A percentile compares a stretch with the other conserved stretches of the same genome.
Evolutionary conservation across 2,888 invertebrate species (phyloP).

Genomic region (Athrips mouffetella): DNA sequence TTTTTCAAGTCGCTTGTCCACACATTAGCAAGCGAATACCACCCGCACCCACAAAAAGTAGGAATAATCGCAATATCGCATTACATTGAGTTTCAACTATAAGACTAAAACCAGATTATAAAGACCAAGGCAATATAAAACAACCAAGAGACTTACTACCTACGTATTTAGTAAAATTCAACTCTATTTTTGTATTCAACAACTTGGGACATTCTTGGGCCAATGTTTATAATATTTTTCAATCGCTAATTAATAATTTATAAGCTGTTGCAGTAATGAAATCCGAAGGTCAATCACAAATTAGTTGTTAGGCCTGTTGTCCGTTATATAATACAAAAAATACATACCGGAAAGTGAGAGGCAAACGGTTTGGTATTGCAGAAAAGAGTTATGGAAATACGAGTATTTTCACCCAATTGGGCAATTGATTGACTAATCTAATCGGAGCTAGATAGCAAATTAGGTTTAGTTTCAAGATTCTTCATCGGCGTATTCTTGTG

Average conservation of each 20-base stretch:
- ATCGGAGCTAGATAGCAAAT: background rate
- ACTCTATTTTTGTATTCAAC: background rate
- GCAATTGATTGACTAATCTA: background rate
- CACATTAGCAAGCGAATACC: no score
- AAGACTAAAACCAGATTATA: no score
- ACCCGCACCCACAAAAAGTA: no score
- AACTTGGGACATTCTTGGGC: no score
- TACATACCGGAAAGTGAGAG: background rate
- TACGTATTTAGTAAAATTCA: no score
- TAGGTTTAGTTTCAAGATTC: background rate
- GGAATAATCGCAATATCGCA: no score
- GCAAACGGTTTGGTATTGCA: background rate
- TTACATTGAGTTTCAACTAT: no score
- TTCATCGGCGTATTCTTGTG: background rate
- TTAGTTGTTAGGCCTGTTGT: background rate
- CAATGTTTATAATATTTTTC: background rate
- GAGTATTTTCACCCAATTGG: background rate
- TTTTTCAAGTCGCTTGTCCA: no score
- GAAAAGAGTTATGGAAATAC: slow-evolving; percentile 4
- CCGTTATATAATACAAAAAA: slow-evolving; percentile 1
- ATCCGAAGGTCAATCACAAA: slow-evolving; percentile 3
- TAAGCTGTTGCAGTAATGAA: background rate
- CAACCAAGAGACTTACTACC: no score
- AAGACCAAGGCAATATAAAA: no score
- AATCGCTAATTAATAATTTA: background rate